Evolutionary conservation across 1,140 invertebrate species (phyloP).

Genomic region (Gonioctena quinquepunctata): DNA sequence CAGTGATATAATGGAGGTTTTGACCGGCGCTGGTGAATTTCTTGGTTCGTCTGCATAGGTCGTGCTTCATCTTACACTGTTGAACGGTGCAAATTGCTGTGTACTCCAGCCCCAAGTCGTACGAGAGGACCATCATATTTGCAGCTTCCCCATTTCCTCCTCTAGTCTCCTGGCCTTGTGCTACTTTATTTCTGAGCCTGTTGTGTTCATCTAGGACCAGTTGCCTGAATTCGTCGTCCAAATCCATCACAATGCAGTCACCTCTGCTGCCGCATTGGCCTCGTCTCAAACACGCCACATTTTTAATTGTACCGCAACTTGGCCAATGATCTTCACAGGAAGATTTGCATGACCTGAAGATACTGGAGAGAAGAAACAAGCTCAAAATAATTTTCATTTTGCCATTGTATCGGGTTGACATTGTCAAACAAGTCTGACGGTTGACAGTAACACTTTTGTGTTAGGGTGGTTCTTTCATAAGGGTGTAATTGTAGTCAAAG

Average conservation of each 20-base stretch:
- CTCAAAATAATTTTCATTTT: no score
- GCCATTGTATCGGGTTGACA: no score
- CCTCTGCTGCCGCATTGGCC: background rate
- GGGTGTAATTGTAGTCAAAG: no score
- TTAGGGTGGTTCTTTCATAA: no score
- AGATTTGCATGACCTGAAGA: background rate
- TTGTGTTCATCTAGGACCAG: background rate
- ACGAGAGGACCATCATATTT: slow-evolving; percentile 17
- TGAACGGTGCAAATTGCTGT: slow-evolving; percentile 9
- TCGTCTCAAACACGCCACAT: background rate
- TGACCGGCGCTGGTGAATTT: slow-evolving; percentile 5
- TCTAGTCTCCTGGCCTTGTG: background rate
- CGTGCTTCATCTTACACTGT: slow-evolving; percentile 8
- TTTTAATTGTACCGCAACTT: background rate
- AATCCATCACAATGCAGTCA: background rate
- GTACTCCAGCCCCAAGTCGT: slow-evolving; percentile 20
- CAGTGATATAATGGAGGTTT: slow-evolving; percentile 8
- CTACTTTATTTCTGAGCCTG: background rate
- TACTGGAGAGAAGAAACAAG: no score
- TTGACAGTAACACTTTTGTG: no score
- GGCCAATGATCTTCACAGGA: background rate
- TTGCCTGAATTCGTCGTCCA: background rate
- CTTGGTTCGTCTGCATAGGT: slow-evolving; percentile 16
- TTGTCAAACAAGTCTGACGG: no score
- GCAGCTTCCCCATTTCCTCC: slow-evolving; percentile 2